A percentile compares a stretch with the other conserved stretches of the same genome.
Conservation (phyloP, 2,113 vertebrate genomes). For the Salvelinus sp. region DNA sequence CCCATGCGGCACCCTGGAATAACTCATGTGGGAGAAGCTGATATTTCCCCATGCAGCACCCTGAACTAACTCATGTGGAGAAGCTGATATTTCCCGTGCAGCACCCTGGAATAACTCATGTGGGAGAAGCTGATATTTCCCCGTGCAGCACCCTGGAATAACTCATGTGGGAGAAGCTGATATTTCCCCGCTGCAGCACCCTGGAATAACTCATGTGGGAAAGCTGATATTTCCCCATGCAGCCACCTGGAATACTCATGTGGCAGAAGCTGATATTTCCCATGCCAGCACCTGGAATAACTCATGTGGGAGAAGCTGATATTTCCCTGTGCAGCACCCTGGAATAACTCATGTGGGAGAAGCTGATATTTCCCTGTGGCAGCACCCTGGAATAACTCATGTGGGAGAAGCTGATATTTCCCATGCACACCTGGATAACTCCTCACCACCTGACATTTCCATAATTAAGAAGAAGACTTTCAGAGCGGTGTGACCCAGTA, state of each 20-base stretch:
- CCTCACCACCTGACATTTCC: conserved; percentile 43
- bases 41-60: no score
- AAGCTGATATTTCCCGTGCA: no score
- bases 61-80: no score
- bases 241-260: background rate
- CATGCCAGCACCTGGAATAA: conserved; percentile 14
- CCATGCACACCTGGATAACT: conserved; percentile 16
- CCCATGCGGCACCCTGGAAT: no score
- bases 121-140: no score
- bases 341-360: conserved; percentile 18
- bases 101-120: no score
- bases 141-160: no score
- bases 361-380: conserved; percentile 27
- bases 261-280: conserved; percentile 30
- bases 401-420: conserved; percentile 30
- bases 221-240: no score
- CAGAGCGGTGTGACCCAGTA: conserved; percentile 17
- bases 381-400: conserved; percentile 19
- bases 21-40: no score
- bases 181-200: no score
- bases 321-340: conserved; percentile 27
- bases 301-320: conserved; percentile 23
- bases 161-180: no score
- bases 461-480: conserved; percentile 42
- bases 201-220: no score